Evolutionary conservation across 2,797 vertebrate species (phyloP).

Genomic region (Eulemur mongoz): DNA sequence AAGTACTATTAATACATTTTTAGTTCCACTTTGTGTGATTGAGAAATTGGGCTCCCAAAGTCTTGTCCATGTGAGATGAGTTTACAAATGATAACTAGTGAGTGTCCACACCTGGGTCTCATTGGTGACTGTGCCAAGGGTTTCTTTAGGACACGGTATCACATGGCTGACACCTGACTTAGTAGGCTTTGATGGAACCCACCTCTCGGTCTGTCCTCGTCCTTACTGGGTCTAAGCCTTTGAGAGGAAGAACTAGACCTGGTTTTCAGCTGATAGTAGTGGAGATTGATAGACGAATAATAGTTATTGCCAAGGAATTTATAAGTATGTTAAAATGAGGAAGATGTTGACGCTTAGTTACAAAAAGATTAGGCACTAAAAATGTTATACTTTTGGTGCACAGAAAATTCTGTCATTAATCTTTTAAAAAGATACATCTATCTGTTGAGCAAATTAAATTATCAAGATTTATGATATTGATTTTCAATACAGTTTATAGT

Average conservation of each 20-base stretch:
- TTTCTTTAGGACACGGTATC: neutral
- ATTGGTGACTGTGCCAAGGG: rapidly evolving
- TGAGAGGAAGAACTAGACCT: neutral
- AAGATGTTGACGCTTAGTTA: constrained; percentile 33
- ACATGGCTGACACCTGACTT: too few relatives aligned
- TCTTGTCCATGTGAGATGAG: neutral
- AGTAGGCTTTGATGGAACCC: too few relatives aligned
- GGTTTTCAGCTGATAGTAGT: neutral
- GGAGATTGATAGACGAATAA: neutral
- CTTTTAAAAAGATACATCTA: constrained; percentile 46
- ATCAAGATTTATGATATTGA: neutral
- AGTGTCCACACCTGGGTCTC: rapidly evolving
- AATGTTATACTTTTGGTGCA: constrained; percentile 42
- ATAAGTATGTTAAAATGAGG: neutral
- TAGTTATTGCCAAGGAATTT: neutral
- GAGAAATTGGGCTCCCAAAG: neutral
- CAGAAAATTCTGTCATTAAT: constrained; percentile 5
- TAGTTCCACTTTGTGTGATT: neutral
- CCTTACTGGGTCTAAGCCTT: neutral
- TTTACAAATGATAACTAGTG: neutral
- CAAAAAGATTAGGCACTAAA: constrained; percentile 33
- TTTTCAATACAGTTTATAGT: neutral
- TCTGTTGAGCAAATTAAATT: constrained; percentile 48
- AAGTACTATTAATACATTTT: neutral
- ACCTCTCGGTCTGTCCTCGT: neutral